phyloP scores from a whole-genome alignment of 2,797 vertebrate genomes.

The Acanthornis magna region DNA sequence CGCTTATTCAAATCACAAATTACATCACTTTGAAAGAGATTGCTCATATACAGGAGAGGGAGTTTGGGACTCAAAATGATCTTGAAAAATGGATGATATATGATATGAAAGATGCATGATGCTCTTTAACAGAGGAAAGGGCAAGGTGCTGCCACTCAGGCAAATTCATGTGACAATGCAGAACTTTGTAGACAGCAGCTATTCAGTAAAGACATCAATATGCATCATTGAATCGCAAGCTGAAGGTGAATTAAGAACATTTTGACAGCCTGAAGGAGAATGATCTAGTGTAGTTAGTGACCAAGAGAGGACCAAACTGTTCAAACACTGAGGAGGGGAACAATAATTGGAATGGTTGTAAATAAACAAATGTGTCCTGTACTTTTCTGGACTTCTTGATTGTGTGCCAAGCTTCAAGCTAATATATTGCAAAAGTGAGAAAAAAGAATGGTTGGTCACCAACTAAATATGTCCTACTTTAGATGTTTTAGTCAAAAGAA shows the following conservation, averaged over 20 bases:
- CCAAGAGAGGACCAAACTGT: neutral
- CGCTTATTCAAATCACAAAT: neutral
- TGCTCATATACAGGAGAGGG: neutral
- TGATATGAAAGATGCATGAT: neutral
- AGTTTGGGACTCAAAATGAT: neutral
- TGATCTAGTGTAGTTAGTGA: neutral
- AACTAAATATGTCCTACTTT: neutral
- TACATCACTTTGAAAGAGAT: neutral
- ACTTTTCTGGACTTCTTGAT: neutral
- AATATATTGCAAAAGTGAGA: neutral
- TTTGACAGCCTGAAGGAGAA: neutral
- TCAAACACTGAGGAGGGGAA: neutral
- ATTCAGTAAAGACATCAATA: neutral
- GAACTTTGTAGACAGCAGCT: neutral
- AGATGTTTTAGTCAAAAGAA: neutral
- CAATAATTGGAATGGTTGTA: neutral
- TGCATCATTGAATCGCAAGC: neutral
- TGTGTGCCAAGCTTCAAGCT: rapidly evolving
- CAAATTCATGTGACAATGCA: neutral
- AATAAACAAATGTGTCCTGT: neutral
- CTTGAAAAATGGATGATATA: neutral
- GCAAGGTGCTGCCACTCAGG: neutral
- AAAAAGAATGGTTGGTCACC: neutral
- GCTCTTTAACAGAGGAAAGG: neutral
- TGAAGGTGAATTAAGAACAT: neutral